Evolutionary conservation across 2,113 vertebrate genomes (phyloP).

Genomic region (Melanerpes aurifrons): DNA sequence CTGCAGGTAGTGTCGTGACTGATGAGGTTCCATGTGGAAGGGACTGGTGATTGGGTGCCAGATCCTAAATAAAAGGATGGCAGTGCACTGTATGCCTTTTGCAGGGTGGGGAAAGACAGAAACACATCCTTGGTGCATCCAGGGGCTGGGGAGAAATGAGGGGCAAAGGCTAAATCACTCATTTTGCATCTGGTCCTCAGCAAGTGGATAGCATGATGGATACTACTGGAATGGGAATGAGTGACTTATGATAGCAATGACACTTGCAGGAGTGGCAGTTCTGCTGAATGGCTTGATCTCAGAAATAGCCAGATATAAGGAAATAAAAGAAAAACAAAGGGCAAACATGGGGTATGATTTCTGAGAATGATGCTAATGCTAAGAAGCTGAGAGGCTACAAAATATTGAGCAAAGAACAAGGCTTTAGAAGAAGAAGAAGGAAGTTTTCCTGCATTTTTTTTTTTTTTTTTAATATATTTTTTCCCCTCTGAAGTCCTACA

Average conservation of each 20-base stretch:
- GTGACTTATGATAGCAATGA: fast-evolving
- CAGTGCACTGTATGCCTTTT: background rate
- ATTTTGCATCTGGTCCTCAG: background rate
- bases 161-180: background rate
- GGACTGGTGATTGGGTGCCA: background rate
- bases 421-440: background rate
- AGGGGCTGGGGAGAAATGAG: background rate
- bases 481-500: background rate
- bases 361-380: background rate
- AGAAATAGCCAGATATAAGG: background rate
- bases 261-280: background rate
- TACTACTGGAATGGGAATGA: background rate
- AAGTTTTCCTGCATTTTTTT: background rate
- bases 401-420: background rate
- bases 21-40: background rate
- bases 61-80: background rate
- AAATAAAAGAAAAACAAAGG: background rate
- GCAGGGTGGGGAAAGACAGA: background rate
- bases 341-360: background rate
- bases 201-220: background rate
- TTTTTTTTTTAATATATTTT: background rate
- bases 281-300: too few species aligned
- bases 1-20: background rate
- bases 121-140: background rate
- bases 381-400: background rate